These are phyloP conservation scores for Pavo muticus DNA, from an alignment of 2,113 vertebrate species.

Conservation along the genomic window DNA sequence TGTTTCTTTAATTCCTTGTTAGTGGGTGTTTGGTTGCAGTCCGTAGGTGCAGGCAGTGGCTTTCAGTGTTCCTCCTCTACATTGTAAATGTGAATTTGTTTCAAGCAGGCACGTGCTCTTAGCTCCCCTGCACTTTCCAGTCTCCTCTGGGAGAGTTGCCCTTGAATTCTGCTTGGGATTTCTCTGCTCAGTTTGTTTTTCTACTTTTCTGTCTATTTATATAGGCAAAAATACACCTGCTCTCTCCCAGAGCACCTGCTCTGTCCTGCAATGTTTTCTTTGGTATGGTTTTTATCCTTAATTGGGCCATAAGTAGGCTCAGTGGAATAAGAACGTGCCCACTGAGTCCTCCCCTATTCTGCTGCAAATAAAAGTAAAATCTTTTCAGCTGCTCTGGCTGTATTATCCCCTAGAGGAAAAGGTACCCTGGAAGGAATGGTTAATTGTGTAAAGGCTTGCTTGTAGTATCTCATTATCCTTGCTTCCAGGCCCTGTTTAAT, in stretches of 20 bases:
- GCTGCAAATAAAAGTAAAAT: conserved; percentile 47
- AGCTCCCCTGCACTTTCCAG: background rate
- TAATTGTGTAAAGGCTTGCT: conserved; percentile 59
- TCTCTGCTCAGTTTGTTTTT: background rate
- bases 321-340: background rate
- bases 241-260: conserved; percentile 38
- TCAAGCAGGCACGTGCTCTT: background rate
- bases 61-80: background rate
- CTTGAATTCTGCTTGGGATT: conserved; percentile 31
- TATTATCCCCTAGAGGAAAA: conserved; percentile 63
- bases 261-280: background rate
- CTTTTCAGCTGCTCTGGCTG: conserved; percentile 41
- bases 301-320: background rate
- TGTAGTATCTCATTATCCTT: conserved; percentile 73
- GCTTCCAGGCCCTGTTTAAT: conserved; percentile 77
- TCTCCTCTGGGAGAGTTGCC: background rate
- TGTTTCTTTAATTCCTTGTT: background rate
- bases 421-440: conserved; percentile 65
- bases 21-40: background rate
- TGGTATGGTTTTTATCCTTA: background rate
- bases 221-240: conserved; percentile 9
- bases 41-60: background rate
- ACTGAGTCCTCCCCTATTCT: conserved; percentile 8
- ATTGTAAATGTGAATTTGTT: background rate
- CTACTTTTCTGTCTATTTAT: background rate